Percentiles rank a stretch among this genome's conserved stretches.
phyloP scores from a whole-genome alignment of 2,797 vertebrate genomes.

The Sebastes vulpes region DNA sequence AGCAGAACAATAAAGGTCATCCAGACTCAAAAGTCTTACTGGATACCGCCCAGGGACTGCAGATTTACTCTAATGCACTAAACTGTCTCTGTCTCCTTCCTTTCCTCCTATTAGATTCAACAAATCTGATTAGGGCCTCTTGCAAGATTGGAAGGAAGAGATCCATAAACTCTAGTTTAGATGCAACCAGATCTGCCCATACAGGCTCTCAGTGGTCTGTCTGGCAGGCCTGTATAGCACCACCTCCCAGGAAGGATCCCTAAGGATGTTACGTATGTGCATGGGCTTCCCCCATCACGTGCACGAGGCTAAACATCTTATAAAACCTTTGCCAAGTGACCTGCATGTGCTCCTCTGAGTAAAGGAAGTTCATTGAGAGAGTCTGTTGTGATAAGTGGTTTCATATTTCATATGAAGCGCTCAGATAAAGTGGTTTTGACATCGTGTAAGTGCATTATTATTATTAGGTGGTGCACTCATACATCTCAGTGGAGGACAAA shows the following conservation, averaged over 20 bases:
- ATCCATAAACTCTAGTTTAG: constrained; percentile 13
- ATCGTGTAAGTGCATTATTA: constrained; percentile 45
- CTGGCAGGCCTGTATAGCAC: not conserved
- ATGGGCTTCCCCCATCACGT: constrained; percentile 65
- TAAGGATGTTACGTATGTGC: constrained; percentile 47
- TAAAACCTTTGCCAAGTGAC: constrained; percentile 37
- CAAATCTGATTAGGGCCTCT: constrained; percentile 54
- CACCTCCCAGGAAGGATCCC: constrained; percentile 56
- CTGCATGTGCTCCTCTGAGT: constrained; percentile 13
- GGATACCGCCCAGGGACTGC: constrained; percentile 19
- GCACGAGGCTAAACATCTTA: constrained; percentile 42
- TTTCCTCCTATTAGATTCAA: constrained; percentile 55
- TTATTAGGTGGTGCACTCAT: constrained; percentile 42
- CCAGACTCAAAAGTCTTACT: constrained; percentile 31
- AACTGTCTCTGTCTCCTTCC: constrained; percentile 30
- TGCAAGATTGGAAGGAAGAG: constrained; percentile 22
- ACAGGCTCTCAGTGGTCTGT: not conserved
- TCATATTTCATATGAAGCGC: constrained; percentile 56
- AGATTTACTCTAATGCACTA: constrained; percentile 31
- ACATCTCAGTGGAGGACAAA: constrained; percentile 43
- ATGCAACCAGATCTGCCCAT: constrained; percentile 26
- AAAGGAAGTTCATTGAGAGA: constrained; percentile 27
- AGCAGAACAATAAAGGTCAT: constrained; percentile 69
- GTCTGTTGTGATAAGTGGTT: constrained; percentile 29
- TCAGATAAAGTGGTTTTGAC: constrained; percentile 43